Evolutionary conservation across 1,140 invertebrate species (phyloP).

Genomic region (Nephotettix cincticeps): DNA sequence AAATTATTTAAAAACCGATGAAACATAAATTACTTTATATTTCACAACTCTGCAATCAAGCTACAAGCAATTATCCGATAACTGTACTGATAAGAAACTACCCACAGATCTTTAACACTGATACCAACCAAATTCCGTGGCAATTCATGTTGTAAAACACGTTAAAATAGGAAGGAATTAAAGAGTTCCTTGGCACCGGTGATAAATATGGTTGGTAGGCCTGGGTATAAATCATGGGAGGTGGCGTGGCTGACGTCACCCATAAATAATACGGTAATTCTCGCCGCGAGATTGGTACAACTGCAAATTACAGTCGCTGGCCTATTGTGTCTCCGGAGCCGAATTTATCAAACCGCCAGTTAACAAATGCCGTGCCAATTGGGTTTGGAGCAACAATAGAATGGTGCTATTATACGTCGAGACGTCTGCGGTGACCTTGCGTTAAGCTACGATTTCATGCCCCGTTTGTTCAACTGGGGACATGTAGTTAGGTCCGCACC

Average conservation of each 20-base stretch:
- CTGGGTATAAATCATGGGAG: slow-evolving; percentile 1
- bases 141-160: background rate
- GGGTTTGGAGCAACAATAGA: slow-evolving; percentile 6
- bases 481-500: too few species aligned
- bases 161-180: slow-evolving; percentile 1
- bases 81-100: too few species aligned
- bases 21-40: too few species aligned
- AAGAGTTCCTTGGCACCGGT: background rate
- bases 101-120: too few species aligned
- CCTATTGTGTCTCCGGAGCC: slow-evolving; percentile 5
- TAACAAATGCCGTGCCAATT: slow-evolving; percentile 6
- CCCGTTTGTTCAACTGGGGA: too few species aligned
- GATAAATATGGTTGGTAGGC: slow-evolving; percentile 7
- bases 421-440: too few species aligned
- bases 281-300: slow-evolving; percentile 8
- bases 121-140: too few species aligned
- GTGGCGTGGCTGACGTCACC: slow-evolving; percentile 15
- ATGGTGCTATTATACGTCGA: background rate
- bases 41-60: too few species aligned
- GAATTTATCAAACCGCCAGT: slow-evolving; percentile 10
- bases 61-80: too few species aligned
- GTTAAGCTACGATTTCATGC: too few species aligned
- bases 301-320: slow-evolving; percentile 17
- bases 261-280: slow-evolving; percentile 23
- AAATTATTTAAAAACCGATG: too few species aligned